Base-by-base conservation (phyloP, 2,888 invertebrate species). In the Drosophila planitibia region DNA sequence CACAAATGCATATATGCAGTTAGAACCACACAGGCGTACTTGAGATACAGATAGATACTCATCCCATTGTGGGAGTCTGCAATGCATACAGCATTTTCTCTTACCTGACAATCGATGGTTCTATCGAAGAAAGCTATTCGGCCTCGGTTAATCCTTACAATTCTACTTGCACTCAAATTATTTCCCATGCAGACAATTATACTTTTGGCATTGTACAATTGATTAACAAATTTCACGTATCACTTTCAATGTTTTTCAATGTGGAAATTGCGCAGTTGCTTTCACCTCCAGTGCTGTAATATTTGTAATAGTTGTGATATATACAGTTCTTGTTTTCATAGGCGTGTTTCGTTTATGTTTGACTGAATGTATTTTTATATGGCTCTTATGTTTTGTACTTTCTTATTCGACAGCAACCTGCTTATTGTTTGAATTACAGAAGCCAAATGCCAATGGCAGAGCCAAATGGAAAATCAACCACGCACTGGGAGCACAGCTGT, bases 381-480 rank as follows among this genome's bases (percentile, higher is more conserved):
- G 64, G 53, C 30, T 64, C 22, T 62, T 22, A 44, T 33, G 19
- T 32, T 35, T 39, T 19, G 12, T 12, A 30, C 25, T 69, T 65
- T 73, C 59, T 57, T 69, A 74, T 83, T 82, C 59, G 90, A 80
- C 81, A 62, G 66, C 90, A 90, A 85, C 88, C 88, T 87, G 87
- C 82, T 89, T 52, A 60, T 70, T 65, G 66, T 25, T 54, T 19
- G 55, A 73, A 55, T 54, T 69, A 62, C 70, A 71, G 74, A 73
- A 62, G 66, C 52, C 68, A 68, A 88, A 73, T 79, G 64, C 32
- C 62, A 57, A 22, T 35, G 54, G 59, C 59, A 53, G 60, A 41
- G 47, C 49, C 55, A 30, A 62, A 63, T 41, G 32, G 69, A 67
- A 76, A 74, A 74, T 67, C 54, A 65, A 68, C 79, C 66, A 67